Conservation (phyloP, 2,888 invertebrate genomes). For the Rhorus exstirpatorius region DNA sequence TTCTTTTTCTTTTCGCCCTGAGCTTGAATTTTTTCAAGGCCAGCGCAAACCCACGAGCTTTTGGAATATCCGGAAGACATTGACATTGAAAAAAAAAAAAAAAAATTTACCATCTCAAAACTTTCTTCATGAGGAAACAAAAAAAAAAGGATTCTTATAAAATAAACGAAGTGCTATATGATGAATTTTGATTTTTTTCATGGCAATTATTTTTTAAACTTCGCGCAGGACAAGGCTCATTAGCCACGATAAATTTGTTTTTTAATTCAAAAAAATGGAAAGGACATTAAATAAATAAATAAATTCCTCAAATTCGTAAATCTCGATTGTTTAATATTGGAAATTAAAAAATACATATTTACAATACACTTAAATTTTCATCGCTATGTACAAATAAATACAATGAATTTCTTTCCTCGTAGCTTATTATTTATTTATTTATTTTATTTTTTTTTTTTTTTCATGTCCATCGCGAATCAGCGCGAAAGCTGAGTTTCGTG, state of each 20-base stretch:
- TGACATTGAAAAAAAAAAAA: too few species aligned
- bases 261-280: conserved; percentile 1
- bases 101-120: too few species aligned
- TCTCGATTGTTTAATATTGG: conserved; percentile 26
- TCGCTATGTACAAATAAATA: conserved; percentile 84
- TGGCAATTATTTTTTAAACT: too few species aligned
- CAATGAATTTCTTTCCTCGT: conserved; percentile 72
- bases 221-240: too few species aligned
- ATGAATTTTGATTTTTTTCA: too few species aligned
- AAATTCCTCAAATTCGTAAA: conserved; percentile 8
- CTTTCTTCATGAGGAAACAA: too few species aligned
- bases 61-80: too few species aligned
- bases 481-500: conserved; percentile 63
- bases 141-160: too few species aligned
- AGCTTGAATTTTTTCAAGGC: too few species aligned
- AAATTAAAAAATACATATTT: conserved; percentile 50
- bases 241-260: neutral
- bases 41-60: too few species aligned
- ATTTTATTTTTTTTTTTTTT: too few species aligned
- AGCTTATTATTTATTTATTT: conserved; percentile 11
- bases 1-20: neutral
- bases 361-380: conserved; percentile 30
- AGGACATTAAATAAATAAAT: conserved; percentile 3
- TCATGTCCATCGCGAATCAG: conserved; percentile 65
- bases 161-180: too few species aligned